phyloP scores from a whole-genome alignment of 2,113 vertebrate genomes.

The Equus przewalskii region DNA sequence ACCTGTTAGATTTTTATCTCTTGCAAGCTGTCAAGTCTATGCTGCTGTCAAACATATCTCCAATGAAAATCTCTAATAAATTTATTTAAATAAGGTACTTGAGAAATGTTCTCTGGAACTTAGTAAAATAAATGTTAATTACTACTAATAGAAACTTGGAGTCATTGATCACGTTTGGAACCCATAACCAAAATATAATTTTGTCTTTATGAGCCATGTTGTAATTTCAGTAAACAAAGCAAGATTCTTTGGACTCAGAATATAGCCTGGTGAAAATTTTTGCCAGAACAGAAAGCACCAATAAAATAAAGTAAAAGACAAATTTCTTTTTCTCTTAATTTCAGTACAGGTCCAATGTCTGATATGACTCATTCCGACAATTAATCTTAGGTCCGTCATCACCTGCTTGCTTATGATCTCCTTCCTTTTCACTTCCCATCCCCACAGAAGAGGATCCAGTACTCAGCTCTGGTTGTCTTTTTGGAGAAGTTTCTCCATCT shows the following conservation, averaged over 20 bases:
- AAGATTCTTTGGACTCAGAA: conserved; percentile 81
- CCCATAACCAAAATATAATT: conserved; percentile 77
- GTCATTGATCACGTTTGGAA: conserved; percentile 84
- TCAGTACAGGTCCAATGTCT: neutral
- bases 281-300: conserved; percentile 61
- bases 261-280: conserved; percentile 70
- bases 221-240: conserved; percentile 86
- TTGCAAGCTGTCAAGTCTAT: conserved; percentile 77
- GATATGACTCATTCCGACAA: neutral
- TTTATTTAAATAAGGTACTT: conserved; percentile 86
- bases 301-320: conserved; percentile 1
- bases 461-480: neutral
- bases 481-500: neutral
- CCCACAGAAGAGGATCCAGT: too few species aligned
- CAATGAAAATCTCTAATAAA: conserved; percentile 82
- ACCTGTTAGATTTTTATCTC: conserved; percentile 86
- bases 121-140: conserved; percentile 89
- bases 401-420: neutral
- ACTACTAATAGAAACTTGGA: conserved; percentile 84
- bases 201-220: conserved; percentile 80
- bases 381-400: neutral
- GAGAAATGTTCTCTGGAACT: conserved; percentile 84
- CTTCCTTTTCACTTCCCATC: neutral
- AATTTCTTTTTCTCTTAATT: neutral
- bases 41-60: conserved; percentile 82